Percentiles rank a stretch among this genome's conserved stretches.
Conservation (phyloP, 2,888 invertebrate genomes). For the Hirtodrosophila alboralis region DNA sequence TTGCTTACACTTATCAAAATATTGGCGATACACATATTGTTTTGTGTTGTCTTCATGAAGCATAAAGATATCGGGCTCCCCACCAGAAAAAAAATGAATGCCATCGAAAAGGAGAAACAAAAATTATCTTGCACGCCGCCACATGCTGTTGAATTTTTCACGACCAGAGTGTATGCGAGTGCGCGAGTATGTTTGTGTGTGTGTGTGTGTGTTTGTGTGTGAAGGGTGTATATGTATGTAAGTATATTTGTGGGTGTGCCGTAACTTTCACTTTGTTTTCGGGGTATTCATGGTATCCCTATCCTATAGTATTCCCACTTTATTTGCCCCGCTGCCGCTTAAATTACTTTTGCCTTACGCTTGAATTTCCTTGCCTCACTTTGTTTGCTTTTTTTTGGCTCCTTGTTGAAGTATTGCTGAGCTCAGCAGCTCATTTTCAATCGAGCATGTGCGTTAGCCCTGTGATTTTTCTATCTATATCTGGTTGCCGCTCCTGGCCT, state of each 20-base stretch:
- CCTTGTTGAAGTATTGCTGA: slow-evolving; percentile 54
- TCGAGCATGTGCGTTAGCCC: slow-evolving; percentile 59
- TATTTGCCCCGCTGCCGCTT: slow-evolving; percentile 70
- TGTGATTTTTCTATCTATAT: slow-evolving; percentile 64
- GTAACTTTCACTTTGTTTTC: slow-evolving; percentile 76
- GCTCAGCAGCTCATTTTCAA: slow-evolving; percentile 78
- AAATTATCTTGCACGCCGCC: slow-evolving; percentile 54
- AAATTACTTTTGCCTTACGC: slow-evolving; percentile 74
- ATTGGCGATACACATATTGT: slow-evolving; percentile 75
- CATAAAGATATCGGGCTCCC: slow-evolving; percentile 67
- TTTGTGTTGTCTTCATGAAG: slow-evolving; percentile 53
- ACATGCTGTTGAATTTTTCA: slow-evolving; percentile 55
- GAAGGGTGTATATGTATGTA: slow-evolving; percentile 1
- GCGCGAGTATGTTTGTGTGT: slow-evolving; percentile 19
- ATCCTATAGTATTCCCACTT: slow-evolving; percentile 44
- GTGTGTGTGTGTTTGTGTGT: slow-evolving; percentile 1
- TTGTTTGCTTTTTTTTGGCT: slow-evolving; percentile 21
- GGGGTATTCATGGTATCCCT: slow-evolving; percentile 19
- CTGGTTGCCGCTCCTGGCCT: slow-evolving; percentile 10
- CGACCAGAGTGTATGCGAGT: slow-evolving; percentile 15
- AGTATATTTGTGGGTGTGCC: slow-evolving; percentile 24
- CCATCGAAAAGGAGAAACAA: slow-evolving; percentile 19
- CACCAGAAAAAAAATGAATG: slow-evolving; percentile 28
- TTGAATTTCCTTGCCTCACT: slow-evolving; percentile 63
- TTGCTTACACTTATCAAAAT: slow-evolving; percentile 81